Conservation (phyloP, 2,797 vertebrate species). For the Balearica regulorum region DNA sequence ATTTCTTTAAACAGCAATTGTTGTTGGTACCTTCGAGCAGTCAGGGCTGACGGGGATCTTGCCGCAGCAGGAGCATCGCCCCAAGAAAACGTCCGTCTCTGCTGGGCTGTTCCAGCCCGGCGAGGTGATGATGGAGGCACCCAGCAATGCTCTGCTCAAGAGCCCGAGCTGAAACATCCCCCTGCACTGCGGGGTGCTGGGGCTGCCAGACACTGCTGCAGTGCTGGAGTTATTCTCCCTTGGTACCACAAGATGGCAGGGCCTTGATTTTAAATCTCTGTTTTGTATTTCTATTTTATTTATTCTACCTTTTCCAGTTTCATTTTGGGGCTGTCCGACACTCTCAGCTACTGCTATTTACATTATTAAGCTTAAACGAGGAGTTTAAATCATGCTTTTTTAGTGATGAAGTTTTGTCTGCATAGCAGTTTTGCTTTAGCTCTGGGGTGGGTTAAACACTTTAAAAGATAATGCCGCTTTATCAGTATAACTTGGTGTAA, state of each 20-base stretch:
- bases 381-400: accelerated
- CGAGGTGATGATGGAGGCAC: accelerated
- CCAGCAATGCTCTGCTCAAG: not conserved
- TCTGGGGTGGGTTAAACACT: not conserved
- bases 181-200: accelerated
- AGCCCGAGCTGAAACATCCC: not conserved
- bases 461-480: not conserved
- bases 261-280: not conserved
- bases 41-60: not conserved
- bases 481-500: not conserved
- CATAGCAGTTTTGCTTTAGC: not conserved
- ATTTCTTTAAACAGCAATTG: accelerated
- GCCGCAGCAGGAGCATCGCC: accelerated
- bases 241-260: constrained; percentile 52
- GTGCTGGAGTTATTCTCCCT: not conserved
- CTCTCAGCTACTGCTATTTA: not conserved
- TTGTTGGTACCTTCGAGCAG: not conserved
- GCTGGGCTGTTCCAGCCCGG: not conserved
- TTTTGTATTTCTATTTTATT: not conserved
- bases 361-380: not conserved
- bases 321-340: not conserved
- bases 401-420: not conserved
- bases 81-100: not conserved
- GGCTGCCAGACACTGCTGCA: accelerated
- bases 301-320: too few species aligned